These are phyloP conservation scores for Smutsia gigantea DNA, from an alignment of 2,797 vertebrate genomes.

Conservation along the genomic window DNA sequence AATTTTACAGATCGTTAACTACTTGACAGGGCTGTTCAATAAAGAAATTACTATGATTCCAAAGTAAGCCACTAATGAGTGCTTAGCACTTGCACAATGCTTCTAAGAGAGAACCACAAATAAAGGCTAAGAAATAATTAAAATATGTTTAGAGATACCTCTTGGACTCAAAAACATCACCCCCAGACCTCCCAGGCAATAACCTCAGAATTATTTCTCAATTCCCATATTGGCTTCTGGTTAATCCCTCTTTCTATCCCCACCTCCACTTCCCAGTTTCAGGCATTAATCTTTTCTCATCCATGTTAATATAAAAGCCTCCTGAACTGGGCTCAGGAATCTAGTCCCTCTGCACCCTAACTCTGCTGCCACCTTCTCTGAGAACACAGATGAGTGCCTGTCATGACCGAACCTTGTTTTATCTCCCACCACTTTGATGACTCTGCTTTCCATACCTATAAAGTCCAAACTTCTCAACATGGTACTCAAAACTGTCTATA, in stretches of 20 bases:
- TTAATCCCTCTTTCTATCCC: background rate
- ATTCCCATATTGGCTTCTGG: background rate
- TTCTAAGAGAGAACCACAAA: constrained; percentile 31
- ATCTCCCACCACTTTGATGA: background rate
- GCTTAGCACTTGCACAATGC: background rate
- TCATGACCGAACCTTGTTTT: background rate
- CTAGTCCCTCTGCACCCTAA: background rate
- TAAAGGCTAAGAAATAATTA: constrained; percentile 43
- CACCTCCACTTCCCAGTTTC: background rate
- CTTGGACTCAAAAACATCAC: constrained; percentile 10
- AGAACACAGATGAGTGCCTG: background rate
- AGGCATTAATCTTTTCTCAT: background rate
- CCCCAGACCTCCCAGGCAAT: background rate
- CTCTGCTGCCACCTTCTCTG: background rate
- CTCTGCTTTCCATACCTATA: background rate
- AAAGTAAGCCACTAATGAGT: constrained; percentile 58
- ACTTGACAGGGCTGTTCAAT: constrained; percentile 49
- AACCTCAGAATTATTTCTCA: constrained; percentile 40
- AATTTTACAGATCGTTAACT: constrained; percentile 71
- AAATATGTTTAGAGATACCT: constrained; percentile 8
- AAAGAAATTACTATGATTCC: constrained; percentile 55
- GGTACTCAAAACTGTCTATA: background rate
- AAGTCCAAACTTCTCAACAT: background rate
- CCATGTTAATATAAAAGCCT: background rate
- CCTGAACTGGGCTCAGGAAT: background rate